Evolutionary conservation across 1,140 invertebrate genomes (phyloP).

Genomic region (Trachymyrmex cornetzi): DNA sequence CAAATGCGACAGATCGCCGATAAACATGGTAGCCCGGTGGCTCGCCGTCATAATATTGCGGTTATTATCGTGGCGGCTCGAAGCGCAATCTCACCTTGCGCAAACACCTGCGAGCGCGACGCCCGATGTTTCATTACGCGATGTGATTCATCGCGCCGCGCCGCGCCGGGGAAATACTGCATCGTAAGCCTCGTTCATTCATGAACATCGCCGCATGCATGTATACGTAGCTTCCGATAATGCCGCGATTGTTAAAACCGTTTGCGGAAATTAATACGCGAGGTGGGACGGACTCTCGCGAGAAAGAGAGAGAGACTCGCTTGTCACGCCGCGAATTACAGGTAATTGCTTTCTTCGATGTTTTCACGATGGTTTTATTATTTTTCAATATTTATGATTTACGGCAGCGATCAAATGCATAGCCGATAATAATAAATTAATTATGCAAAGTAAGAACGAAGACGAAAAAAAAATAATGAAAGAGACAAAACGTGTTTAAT

Average conservation of each 20-base stretch:
- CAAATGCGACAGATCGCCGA: slow-evolving; percentile 73
- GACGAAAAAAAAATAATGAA: background rate
- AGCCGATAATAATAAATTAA: slow-evolving; percentile 9
- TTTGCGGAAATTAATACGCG: slow-evolving; percentile 50
- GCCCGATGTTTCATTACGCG: slow-evolving; percentile 52
- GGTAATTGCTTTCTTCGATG: slow-evolving; percentile 18
- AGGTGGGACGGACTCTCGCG: background rate
- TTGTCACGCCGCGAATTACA: slow-evolving; percentile 33
- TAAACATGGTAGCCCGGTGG: slow-evolving; percentile 65
- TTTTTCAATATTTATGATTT: slow-evolving; percentile 4
- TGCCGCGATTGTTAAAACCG: slow-evolving; percentile 39
- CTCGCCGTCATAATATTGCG: slow-evolving; percentile 72
- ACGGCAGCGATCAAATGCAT: background rate
- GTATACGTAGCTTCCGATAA: slow-evolving; percentile 17
- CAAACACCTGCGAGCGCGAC: slow-evolving; percentile 62
- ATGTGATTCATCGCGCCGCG: slow-evolving; percentile 49
- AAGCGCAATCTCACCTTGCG: slow-evolving; percentile 62
- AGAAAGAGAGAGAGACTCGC: background rate
- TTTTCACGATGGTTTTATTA: background rate
- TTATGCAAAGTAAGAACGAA: background rate
- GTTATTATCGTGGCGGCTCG: slow-evolving; percentile 70
- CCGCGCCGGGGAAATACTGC: slow-evolving; percentile 44
- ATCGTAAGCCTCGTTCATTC: slow-evolving; percentile 49
- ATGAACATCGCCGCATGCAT: slow-evolving; percentile 25
- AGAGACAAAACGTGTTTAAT: background rate